Conservation (phyloP, 1,140 invertebrate species). For the Drosophila lacertosa region DNA sequence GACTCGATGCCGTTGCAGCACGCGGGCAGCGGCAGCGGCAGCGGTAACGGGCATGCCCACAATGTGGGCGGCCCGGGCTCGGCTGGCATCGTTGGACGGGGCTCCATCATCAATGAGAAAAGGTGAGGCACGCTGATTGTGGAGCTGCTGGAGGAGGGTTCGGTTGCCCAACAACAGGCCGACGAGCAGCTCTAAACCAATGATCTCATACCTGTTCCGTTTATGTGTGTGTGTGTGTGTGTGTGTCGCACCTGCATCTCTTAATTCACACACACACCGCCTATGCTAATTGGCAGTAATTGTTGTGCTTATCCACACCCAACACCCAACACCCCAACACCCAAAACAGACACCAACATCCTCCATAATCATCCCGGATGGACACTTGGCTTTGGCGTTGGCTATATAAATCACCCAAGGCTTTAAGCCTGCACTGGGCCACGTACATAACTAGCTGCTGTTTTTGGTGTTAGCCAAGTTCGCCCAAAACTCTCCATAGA, state of each 20-base stretch:
- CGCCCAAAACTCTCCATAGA: neutral
- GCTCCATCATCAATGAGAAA: constrained; percentile 67
- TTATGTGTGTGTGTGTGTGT: constrained; percentile 4
- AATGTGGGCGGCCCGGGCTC: constrained; percentile 12
- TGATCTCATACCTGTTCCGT: constrained; percentile 50
- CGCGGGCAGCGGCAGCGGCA: constrained; percentile 55
- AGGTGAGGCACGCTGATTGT: constrained; percentile 83
- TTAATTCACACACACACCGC: constrained; percentile 1
- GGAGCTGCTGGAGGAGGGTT: constrained; percentile 73
- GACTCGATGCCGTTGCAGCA: constrained; percentile 74
- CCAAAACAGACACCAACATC: neutral
- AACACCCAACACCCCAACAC: neutral
- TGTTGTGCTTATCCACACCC: constrained; percentile 17
- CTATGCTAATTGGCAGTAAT: constrained; percentile 49
- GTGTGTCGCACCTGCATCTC: neutral
- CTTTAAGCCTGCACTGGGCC: constrained; percentile 19
- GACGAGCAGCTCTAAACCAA: constrained; percentile 76
- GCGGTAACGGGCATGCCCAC: constrained; percentile 48
- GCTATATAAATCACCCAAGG: constrained; percentile 12
- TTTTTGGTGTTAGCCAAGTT: neutral
- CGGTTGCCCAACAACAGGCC: constrained; percentile 51
- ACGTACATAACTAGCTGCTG: neutral
- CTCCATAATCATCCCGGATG: neutral
- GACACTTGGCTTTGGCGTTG: neutral
- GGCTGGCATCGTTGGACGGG: constrained; percentile 16